Base-by-base conservation (phyloP, 2,113 vertebrate genomes). In the Archocentrus centrarchus region DNA sequence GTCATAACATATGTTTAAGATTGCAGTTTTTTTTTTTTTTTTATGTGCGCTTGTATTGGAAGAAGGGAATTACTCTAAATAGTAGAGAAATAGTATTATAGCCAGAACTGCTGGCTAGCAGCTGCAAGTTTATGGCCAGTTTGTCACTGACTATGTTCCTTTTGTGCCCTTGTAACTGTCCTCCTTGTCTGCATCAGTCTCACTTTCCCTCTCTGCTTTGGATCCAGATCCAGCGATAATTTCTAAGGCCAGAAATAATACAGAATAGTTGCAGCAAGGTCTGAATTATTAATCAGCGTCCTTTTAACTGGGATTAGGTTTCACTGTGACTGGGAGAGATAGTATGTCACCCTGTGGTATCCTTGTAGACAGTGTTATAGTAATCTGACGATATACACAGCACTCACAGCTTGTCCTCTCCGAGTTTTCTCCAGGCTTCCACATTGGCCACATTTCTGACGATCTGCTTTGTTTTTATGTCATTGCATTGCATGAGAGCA, bases 261-360 rank as follows among this genome's bases (percentile, higher is more conserved):
- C 55, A 80, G 59, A 92, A 91, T 90, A 86, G 86, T 91, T 91
- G 88, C 88, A 93, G 85, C 89, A 91, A 93, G 82, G 75, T 80
- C 85, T 96, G 82, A 95, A 96, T 96, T 92, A 96, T 96, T 96
- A 80, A 95, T 95, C 70, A 39, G 7, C 62, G 75, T 63, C 85
- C 88, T 93, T 93, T 94, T 90, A 86, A 83, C 79, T 78, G 85
- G 92, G 91, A 89, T 95, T 92, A 81, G 75, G 83, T 96, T 96
- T 90, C 92, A 84, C 61, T 75, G 78, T 75, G 75, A 82, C 84
- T 83, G 58, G 50, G 78, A 73, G 85, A 85, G 84, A 86, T 79
- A 37, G 17, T 66, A 55, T 85, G 88, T 94, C 92, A 91, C 90
- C 85, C 87, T 89, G 88, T 79, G 75, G 75, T 91, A 89, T 92